These are phyloP conservation scores for Zoanthus gigantus DNA, from an alignment of 92 coral and sea anemone species.

Conservation along the genomic window DNA sequence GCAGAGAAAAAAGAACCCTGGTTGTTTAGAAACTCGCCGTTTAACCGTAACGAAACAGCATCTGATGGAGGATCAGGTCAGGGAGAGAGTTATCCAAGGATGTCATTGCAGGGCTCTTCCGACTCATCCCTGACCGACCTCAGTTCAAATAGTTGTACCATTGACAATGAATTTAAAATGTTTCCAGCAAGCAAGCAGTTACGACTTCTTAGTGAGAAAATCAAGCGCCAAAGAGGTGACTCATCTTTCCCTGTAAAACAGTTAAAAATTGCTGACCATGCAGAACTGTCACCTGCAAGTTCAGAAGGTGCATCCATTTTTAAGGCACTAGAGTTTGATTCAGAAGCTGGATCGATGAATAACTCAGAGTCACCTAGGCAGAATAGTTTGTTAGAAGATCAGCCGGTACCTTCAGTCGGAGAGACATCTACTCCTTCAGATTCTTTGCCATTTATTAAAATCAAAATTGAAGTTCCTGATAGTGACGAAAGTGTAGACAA, in stretches of 20 bases:
- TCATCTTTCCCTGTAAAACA: slow-evolving; percentile 23
- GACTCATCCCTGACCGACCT: slow-evolving; percentile 8
- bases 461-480: slow-evolving; percentile 72
- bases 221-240: slow-evolving; percentile 65
- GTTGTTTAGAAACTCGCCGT: slow-evolving; percentile 9
- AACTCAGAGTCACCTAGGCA: slow-evolving; percentile 75
- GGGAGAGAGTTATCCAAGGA: slow-evolving; percentile 13
- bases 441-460: slow-evolving; percentile 70
- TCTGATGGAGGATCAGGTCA: slow-evolving; percentile 13
- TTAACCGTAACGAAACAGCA: slow-evolving; percentile 12
- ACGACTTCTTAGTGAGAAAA: slow-evolving; percentile 77
- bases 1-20: slow-evolving; percentile 37
- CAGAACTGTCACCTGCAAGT: slow-evolving; percentile 75
- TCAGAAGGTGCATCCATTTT: slow-evolving; percentile 82
- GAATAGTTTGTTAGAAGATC: slow-evolving; percentile 63
- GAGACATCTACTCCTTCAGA: slow-evolving; percentile 51
- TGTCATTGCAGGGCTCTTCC: slow-evolving; percentile 11
- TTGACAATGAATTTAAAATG: slow-evolving; percentile 61
- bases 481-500: slow-evolving; percentile 33
- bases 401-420: neutral
- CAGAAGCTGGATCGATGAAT: slow-evolving; percentile 54
- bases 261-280: slow-evolving; percentile 46
- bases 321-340: slow-evolving; percentile 80
- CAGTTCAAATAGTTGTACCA: neutral
- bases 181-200: slow-evolving; percentile 88